Evolutionary conservation across 2,888 invertebrate species (phyloP), one percentile per base, ranked within the genome.

Genomic region (Chorisops tibialis): DNA sequence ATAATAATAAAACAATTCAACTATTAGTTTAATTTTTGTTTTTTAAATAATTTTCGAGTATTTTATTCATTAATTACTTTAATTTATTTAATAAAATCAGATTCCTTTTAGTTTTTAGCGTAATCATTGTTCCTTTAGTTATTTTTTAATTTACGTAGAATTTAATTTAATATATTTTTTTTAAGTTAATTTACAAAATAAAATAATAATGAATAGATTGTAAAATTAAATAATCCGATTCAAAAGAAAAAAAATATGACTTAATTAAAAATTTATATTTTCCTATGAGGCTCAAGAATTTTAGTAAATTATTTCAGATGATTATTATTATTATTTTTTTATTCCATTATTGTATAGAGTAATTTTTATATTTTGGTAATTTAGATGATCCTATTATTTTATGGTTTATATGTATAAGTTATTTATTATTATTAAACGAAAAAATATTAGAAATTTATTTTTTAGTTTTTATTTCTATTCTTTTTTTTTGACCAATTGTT

Each of bases 211-310:
- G 12, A 45, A 4, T 16, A 45, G 43, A 45, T 45, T n/a, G 30
- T 30, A 30, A 2, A 30, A 30, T n/a, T n/a, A n/a, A n/a, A n/a
- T n/a, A n/a, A n/a, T n/a, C n/a, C n/a, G n/a, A 30, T 47, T 21
- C 47, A 21, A 21, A 21, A n/a, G 21, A 7, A 47, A n/a, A 47
- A 21, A 47, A 21, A 47, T 21, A n/a, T 21, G 19, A 47, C 47
- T 22, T 19, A 47, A 22, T 47, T 47, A 22, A 47, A 47, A 49
- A 52, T 71, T 70, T 70, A 73, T 75, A 72, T 74, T 77, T 77
- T 75, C 76, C 77, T 76, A 77, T 74, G 77, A 77, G 77, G 77
- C 77, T 77, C 75, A 73, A 74, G 43, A 12, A 21, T 56, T 43
- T 22, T 30, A 30, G 30, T 7, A 30, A 30, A 30, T 30, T 30